A percentile compares a stretch with the other conserved stretches of the same genome.
These are phyloP conservation scores for Fulica atra DNA, from an alignment of 2,113 vertebrate species.

Conservation along the genomic window DNA sequence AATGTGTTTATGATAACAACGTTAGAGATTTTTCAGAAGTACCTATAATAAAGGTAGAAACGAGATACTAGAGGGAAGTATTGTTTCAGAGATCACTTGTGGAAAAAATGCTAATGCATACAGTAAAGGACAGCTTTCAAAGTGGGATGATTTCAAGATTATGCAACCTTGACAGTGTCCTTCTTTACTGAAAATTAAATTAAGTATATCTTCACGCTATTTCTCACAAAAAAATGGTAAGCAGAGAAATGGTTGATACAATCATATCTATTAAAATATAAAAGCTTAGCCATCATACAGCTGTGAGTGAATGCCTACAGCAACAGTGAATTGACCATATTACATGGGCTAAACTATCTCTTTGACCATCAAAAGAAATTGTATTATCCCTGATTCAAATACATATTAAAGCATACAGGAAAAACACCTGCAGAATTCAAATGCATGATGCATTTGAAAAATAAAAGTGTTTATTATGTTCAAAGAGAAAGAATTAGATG, in stretches of 20 bases:
- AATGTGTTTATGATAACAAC: background rate
- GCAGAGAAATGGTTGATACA: background rate
- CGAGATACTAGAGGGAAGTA: background rate
- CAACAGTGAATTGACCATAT: background rate
- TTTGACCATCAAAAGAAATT: background rate
- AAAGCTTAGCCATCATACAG: background rate
- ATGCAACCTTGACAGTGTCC: background rate
- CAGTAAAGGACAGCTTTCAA: background rate
- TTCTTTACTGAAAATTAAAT: slow-evolving; percentile 3
- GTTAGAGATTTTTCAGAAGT: background rate
- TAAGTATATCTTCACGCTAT: background rate
- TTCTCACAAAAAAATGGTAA: background rate
- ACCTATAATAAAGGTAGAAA: background rate
- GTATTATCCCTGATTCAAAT: background rate
- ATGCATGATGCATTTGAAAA: background rate
- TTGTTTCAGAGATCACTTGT: background rate
- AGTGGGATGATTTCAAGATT: background rate
- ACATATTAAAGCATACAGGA: background rate
- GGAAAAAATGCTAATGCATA: background rate
- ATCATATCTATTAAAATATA: background rate
- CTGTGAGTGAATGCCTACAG: background rate
- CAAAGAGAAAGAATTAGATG: background rate
- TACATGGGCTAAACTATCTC: background rate
- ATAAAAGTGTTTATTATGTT: background rate
- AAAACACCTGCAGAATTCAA: background rate